A percentile compares a stretch with the other conserved stretches of the same genome.
Conservation (phyloP, 2,797 vertebrate species). For the Paedocypris micromegethes region DNA sequence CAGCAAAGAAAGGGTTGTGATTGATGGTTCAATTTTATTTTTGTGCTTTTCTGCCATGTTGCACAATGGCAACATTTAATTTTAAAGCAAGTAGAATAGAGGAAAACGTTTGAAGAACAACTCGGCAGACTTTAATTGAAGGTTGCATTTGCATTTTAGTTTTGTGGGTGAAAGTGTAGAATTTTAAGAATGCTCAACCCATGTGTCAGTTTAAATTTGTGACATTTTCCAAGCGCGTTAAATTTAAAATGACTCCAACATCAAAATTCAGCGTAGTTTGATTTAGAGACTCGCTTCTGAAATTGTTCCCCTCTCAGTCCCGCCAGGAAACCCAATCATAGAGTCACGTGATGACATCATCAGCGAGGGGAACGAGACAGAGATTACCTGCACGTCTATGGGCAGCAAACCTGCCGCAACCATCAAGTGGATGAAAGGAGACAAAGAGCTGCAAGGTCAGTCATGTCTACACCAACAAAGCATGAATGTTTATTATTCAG, state of each 20-base stretch:
- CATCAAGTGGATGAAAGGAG: constrained; percentile 95
- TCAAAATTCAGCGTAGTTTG: constrained; percentile 4
- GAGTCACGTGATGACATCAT: constrained; percentile 88
- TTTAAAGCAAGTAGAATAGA: too few relatives aligned
- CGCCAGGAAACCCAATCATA: constrained; percentile 80
- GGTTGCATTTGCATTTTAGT: too few relatives aligned
- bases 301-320: constrained; percentile 24
- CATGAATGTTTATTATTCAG: not conserved
- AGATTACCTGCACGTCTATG: constrained; percentile 92
- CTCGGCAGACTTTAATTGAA: too few relatives aligned
- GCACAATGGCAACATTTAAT: too few relatives aligned
- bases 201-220: too few relatives aligned
- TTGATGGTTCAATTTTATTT: too few relatives aligned
- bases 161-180: too few relatives aligned
- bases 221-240: not conserved
- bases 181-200: too few relatives aligned
- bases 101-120: too few relatives aligned
- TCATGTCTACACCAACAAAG: constrained; percentile 20
- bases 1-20: too few relatives aligned
- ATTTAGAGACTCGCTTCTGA: constrained; percentile 14
- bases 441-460: constrained; percentile 51
- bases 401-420: constrained; percentile 91
- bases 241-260: constrained; percentile 5
- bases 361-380: constrained; percentile 91
- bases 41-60: too few relatives aligned